Conservation (phyloP, 1,140 invertebrate genomes). For the Dolichoris vasculosae region DNA sequence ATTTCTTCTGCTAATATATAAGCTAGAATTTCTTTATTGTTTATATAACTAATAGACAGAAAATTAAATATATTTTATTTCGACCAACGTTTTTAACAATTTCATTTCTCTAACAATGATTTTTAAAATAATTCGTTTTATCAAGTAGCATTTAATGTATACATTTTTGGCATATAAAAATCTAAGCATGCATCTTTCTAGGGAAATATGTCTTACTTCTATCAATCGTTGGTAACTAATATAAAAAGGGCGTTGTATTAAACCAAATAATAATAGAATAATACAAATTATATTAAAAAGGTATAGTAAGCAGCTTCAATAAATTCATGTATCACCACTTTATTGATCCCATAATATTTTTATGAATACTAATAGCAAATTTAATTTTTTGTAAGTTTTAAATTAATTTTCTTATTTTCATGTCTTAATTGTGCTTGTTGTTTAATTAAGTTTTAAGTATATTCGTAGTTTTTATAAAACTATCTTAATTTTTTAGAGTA, state of each 20-base stretch:
- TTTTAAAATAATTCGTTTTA: neutral
- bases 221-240: neutral
- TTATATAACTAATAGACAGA: too few relatives aligned
- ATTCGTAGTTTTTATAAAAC: slow-evolving; percentile 70
- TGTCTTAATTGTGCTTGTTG: slow-evolving; percentile 21
- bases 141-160: neutral
- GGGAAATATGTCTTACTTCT: neutral
- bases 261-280: neutral
- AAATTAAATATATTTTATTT: neutral
- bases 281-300: neutral
- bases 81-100: too few relatives aligned
- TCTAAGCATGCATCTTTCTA: neutral
- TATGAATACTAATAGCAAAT: too few relatives aligned
- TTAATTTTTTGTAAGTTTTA: slow-evolving; percentile 19
- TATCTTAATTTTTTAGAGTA: slow-evolving; percentile 70
- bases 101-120: too few relatives aligned
- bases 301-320: too few relatives aligned
- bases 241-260: too few relatives aligned
- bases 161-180: slow-evolving; percentile 24
- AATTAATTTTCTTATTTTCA: neutral
- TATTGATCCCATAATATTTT: slow-evolving; percentile 34
- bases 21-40: too few relatives aligned
- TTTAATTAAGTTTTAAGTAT: slow-evolving; percentile 50
- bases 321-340: neutral
- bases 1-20: too few relatives aligned